Evolutionary conservation across 2,888 invertebrate genomes (phyloP), one percentile per base, ranked within the genome.

Genomic region (Myopa testacea): DNA sequence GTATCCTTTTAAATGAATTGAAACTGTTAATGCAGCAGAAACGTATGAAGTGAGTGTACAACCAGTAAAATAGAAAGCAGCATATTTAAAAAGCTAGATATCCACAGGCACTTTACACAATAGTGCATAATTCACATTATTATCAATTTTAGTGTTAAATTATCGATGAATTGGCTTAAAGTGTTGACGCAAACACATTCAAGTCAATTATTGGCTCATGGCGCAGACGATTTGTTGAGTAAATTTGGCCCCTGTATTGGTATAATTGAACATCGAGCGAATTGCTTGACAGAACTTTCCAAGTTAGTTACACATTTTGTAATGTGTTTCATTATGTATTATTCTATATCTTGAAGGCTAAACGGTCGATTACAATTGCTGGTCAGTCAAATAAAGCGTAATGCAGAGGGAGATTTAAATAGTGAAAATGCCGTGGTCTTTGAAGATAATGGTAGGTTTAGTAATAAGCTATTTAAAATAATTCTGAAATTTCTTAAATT

Each of bases 1-100:
- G 93, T 0, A 92, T 93, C 0, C 88, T 98, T 16, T 87, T 98
- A 5, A 92, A 93, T 80, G 95, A 96, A 87, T 90, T 98, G 0
- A 92, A 93, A 0, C 87, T 88, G 4, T 90, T 94, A 88, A 91
- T 96, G 80, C 91, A 93, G 78, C 92, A 92, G 81, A 95, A 93
- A 86, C 85, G 87, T 45, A 90, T 91, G 83, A 90, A 91, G 94
- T 95, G 86, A 93, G 93, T 91, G 69, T 77, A 67, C 16, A 16
- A 14, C 55, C n/a, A 55, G 55, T 10, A 55, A 55, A 55, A 55
- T n/a, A 55, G 5, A 55, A 55, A 16, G 55, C 3, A 55, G 55
- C 55, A 55, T 3, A 55, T 8, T 10, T 8, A 45, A 45, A 45
- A 45, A 55, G 55, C 55, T 55, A 55, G 5, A 55, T 5, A 26